Base-by-base conservation (phyloP, 2,888 invertebrate genomes). In the Callinectes sapidus region DNA sequence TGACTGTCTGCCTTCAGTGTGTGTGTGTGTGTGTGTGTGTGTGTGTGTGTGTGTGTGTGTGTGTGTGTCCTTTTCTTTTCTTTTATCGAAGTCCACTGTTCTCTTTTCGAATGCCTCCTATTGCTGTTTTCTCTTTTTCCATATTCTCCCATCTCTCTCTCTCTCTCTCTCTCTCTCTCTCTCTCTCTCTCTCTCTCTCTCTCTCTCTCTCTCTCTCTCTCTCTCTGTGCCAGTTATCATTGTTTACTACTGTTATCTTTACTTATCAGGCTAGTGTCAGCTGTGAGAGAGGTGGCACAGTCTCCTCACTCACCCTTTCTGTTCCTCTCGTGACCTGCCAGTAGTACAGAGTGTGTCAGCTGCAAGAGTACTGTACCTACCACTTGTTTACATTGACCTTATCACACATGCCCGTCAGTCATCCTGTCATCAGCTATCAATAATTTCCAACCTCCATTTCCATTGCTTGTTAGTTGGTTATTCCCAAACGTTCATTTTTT, bases 111-210 rank as follows among this genome's bases (percentile, higher is more conserved):
- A 48, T 48, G 8, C 10, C 48, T 10, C 48, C 48, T 48, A 48
- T 48, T 6, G 8, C 3, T 48, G 48, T 48, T 48, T 48, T 48
- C 0, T 48, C 0, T 10, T 48, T 48, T 42, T 42, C 42, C 48
- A 48, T 48, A 48, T 48, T 48, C 48, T 10, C 10, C 48, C 8
- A 5, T 39, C 14, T 61, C 61, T 16, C 61, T 16, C 18, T 61
- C 61, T 16, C 18, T 16, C 61, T 16, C 61, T 16, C 61, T 16
- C 61, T 61, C 61, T 61, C 61, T 61, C 61, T 61, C 61, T 61
- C 61, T 61, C 61, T 61, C 61, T 61, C 61, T 61, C 61, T 61
- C 61, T 61, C 61, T 61, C 61, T 61, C 61, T 61, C 61, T 61
- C 61, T 55, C 55, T 55, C 55, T 55, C 55, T 55, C 61, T 61